phyloP scores from a whole-genome alignment of 2,797 vertebrate genomes.

The Sebastes miniatus region DNA sequence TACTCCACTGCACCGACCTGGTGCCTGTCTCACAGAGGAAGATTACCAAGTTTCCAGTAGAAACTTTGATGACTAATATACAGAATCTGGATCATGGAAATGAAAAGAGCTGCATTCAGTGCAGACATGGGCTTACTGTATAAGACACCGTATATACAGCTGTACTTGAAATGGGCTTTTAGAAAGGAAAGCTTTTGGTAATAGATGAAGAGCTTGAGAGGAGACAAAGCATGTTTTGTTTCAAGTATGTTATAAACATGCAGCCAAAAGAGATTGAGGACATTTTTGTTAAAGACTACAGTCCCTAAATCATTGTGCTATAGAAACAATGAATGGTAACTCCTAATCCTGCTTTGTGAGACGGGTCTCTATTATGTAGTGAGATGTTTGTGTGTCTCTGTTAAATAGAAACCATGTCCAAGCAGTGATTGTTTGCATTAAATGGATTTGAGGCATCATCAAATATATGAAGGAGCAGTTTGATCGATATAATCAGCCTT shows the following conservation, averaged over 20 bases:
- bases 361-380: neutral
- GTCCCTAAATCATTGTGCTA: neutral
- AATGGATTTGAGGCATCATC: neutral
- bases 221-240: neutral
- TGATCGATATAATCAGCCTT: neutral
- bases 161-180: neutral
- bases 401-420: neutral
- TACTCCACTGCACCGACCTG: neutral
- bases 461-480: neutral
- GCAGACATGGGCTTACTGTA: neutral
- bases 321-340: conserved; percentile 14
- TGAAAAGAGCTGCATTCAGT: neutral
- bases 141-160: neutral
- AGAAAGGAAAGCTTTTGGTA: too few species aligned
- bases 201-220: too few species aligned
- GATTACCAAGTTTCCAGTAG: neutral
- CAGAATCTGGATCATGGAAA: neutral
- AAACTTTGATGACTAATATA: neutral
- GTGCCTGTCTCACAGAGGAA: neutral
- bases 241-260: neutral
- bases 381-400: neutral
- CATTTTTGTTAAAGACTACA: neutral
- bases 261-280: conserved; percentile 15
- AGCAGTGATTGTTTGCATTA: neutral
- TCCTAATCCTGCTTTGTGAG: conserved; percentile 26